Evolutionary conservation across 2,888 invertebrate genomes (phyloP), one percentile per base, ranked within the genome.

Genomic region (Hipparchia semele): DNA sequence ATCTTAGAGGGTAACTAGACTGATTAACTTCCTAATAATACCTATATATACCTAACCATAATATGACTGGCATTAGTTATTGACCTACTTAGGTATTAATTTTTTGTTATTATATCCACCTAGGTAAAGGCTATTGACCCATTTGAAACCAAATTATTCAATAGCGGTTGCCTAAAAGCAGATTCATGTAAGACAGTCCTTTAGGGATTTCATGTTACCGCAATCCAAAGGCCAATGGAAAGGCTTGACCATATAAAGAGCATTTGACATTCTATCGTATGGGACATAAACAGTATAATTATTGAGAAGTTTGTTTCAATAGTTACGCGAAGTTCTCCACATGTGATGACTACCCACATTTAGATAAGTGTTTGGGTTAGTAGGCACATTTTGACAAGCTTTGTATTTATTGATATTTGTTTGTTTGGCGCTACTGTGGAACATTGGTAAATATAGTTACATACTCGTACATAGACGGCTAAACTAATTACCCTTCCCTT

Each of bases 221-320:
- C 91, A 89, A 85, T 82, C 84, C 84, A 81, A 88, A 90, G 92
- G 90, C 88, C 92, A 89, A 85, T 83, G 82, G 85, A 88, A 89
- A 33, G 91, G 91, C 87, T 88, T 90, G 87, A 89, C 91, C 92
- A 90, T 86, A 85, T 68, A 59, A 73, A 60, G 53, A 56, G 60
- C 53, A 64, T 65, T 61, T 62, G 58, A 69, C 7, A 71, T 60
- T 58, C 33, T 60, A 39, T 60, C 59, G 10, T 60, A 10, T 10
- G 5, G 33, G 59, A 9, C 59, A 39, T 60, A 23, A 54, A 58
- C 13, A 13, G 13, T 23, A 58, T 58, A 23, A 8, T 23, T 1
- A 3, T 58, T 8, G 56, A 54, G 54, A n/a, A 54, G n/a, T 12
- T 54, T 39, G 39, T 39, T 39, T 39, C 39, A 39, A 2, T 39